Evolutionary conservation across 1,140 invertebrate genomes (phyloP).

Genomic region (Armadillidium nasatum): DNA sequence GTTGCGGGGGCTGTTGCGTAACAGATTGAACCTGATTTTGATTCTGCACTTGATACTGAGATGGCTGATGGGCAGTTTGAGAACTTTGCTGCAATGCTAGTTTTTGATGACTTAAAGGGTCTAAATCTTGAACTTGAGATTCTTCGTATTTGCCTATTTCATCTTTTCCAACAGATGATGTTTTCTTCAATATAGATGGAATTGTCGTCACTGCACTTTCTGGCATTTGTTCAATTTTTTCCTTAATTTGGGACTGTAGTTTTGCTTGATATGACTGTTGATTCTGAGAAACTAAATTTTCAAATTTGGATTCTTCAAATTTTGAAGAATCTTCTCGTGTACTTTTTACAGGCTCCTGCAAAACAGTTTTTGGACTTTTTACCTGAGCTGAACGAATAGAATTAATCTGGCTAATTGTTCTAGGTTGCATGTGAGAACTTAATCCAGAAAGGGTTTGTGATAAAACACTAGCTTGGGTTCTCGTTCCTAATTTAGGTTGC

Average conservation of each 20-base stretch:
- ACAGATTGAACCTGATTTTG: slow-evolving; percentile 54
- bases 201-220: background rate
- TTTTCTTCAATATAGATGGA: background rate
- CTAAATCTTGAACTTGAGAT: background rate
- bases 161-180: background rate
- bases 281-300: background rate
- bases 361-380: background rate
- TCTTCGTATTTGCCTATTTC: background rate
- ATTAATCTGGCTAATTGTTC: slow-evolving; percentile 7
- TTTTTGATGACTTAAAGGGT: slow-evolving; percentile 2
- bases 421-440: background rate
- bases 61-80: slow-evolving; percentile 16
- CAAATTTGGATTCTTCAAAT: background rate
- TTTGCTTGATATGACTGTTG: background rate
- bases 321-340: background rate
- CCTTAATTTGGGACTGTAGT: background rate
- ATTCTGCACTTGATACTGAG: slow-evolving; percentile 23
- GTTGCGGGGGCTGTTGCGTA: slow-evolving; percentile 58
- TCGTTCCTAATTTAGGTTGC: slow-evolving; percentile 6
- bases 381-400: background rate
- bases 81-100: background rate
- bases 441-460: background rate
- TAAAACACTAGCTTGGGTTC: background rate
- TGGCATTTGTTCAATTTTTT: background rate
- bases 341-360: background rate